Conservation (phyloP, 2,888 invertebrate species). For the Chaitophorus viminalis region DNA sequence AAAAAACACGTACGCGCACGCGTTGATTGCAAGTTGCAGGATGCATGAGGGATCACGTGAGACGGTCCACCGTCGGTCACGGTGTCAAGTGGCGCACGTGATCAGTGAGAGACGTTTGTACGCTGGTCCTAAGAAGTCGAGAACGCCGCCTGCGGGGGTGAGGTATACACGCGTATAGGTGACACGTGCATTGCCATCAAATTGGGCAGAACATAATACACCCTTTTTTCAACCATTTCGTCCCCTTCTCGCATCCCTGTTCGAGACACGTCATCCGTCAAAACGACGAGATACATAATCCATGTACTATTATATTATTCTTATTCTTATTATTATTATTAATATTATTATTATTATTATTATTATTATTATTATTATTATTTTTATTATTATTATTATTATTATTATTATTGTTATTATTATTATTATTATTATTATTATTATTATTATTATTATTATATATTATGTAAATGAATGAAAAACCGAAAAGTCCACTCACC, state of each 20-base stretch:
- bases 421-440: background rate
- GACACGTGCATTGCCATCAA: background rate
- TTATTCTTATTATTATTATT: too few relatives aligned
- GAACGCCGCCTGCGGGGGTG: background rate
- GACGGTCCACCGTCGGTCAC: background rate
- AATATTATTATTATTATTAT: background rate
- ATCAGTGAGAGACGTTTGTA: slow-evolving; percentile 6
- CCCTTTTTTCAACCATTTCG: background rate
- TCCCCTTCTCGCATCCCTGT: background rate
- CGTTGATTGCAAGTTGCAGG: too few relatives aligned
- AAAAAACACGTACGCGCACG: slow-evolving; percentile 19
- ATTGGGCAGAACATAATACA: background rate
- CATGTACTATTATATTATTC: too few relatives aligned
- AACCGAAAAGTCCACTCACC: background rate
- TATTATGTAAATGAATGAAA: background rate
- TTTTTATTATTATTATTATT: background rate
- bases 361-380: background rate
- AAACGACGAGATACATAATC: background rate
- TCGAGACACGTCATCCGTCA: background rate
- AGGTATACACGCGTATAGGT: background rate
- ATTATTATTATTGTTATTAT: background rate
- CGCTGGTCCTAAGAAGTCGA: background rate
- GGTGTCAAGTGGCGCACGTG: slow-evolving; percentile 13
- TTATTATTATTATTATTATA: background rate
- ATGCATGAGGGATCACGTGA: background rate